phyloP scores from a whole-genome alignment of 2,888 invertebrate genomes.

The Lacanobia oleracea region DNA sequence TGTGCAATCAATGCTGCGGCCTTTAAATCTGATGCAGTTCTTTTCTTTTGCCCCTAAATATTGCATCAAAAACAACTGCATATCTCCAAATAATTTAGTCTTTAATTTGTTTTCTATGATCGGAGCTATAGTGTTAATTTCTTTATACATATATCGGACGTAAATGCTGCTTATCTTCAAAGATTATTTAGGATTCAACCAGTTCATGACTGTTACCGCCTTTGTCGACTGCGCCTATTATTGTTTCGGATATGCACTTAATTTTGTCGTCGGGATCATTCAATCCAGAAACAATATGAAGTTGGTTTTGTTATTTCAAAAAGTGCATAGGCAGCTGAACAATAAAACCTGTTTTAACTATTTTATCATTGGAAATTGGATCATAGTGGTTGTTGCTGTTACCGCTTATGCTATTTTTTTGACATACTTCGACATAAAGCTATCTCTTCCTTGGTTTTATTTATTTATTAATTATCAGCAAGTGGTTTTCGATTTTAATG shows the following conservation, averaged over 20 bases:
- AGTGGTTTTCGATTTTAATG: constrained; percentile 17
- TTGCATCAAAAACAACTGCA: constrained; percentile 10
- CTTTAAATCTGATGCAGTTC: constrained; percentile 17
- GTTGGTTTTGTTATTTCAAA: constrained; percentile 32
- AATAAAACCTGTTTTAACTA: neutral
- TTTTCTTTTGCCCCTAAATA: constrained; percentile 10
- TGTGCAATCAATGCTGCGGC: constrained; percentile 21
- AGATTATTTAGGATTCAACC: neutral
- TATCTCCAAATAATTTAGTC: constrained; percentile 3
- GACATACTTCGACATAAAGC: neutral
- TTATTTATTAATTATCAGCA: neutral
- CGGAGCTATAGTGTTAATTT: neutral
- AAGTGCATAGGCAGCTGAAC: constrained; percentile 22
- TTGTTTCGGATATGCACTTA: constrained; percentile 10
- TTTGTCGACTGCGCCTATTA: constrained; percentile 9
- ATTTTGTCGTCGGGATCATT: constrained; percentile 1
- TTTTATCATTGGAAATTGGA: constrained; percentile 29
- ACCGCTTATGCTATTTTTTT: neutral
- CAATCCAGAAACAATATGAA: constrained; percentile 6
- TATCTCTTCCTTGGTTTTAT: neutral
- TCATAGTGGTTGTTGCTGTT: neutral
- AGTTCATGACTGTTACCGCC: neutral
- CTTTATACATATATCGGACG: neutral
- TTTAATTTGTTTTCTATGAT: neutral
- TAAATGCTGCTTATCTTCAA: neutral